Conservation (phyloP, 2,113 vertebrate species). For the Phrynosoma blainvillii region DNA sequence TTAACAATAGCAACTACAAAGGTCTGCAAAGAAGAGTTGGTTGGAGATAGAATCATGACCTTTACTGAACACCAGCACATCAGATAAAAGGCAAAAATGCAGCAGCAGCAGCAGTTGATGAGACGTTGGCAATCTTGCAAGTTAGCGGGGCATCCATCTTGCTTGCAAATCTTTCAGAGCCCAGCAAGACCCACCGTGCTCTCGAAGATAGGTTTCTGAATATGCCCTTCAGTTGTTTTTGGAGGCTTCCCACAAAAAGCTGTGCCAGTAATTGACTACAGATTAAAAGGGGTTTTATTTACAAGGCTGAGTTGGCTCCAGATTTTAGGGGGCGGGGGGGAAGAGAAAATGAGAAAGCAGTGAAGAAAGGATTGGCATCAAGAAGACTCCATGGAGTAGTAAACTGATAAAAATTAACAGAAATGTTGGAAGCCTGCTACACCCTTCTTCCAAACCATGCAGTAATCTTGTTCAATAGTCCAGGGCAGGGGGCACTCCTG, state of each 20-base stretch:
- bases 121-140: not conserved
- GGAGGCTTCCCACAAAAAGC: not conserved
- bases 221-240: slow-evolving; percentile 3
- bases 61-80: not conserved
- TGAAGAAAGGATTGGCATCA: not conserved
- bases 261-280: slow-evolving; percentile 2
- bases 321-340: not conserved
- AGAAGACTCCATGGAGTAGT: not conserved
- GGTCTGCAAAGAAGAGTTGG: not conserved
- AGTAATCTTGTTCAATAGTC: not conserved
- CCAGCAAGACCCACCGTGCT: not conserved
- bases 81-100: not conserved
- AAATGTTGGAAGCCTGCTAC: not conserved
- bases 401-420: not conserved
- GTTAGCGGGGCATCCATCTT: too few species aligned
- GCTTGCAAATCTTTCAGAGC: not conserved
- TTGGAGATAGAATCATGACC: not conserved
- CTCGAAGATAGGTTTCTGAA: not conserved
- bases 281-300: not conserved
- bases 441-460: too few species aligned
- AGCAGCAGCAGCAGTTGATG: not conserved
- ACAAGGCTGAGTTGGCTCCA: not conserved
- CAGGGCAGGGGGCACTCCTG: not conserved
- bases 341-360: not conserved
- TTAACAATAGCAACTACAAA: not conserved